Conservation (phyloP, 2,888 invertebrate species). For the Ceramica pisi region DNA sequence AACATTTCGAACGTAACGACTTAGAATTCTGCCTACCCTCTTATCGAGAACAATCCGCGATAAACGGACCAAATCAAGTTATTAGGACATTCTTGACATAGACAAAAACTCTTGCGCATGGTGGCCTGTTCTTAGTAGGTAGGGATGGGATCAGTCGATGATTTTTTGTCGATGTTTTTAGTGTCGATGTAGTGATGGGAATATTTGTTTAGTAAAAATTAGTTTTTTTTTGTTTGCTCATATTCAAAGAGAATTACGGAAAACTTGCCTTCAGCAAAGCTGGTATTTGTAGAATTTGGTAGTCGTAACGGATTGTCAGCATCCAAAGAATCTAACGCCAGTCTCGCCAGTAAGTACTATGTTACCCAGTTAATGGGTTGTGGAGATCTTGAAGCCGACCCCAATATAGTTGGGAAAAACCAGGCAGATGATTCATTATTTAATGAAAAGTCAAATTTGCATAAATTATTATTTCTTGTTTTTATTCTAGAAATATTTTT, state of each 20-base stretch:
- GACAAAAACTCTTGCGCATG: slow-evolving; percentile 77
- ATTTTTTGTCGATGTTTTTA: slow-evolving; percentile 38
- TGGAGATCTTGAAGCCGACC: too few species aligned
- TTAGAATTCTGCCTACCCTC: slow-evolving; percentile 37
- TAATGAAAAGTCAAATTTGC: not conserved
- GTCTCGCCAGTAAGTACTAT: too few species aligned
- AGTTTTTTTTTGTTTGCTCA: not conserved
- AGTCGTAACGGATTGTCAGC: too few species aligned
- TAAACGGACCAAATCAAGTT: slow-evolving; percentile 85
- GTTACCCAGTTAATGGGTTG: too few species aligned
- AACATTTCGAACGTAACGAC: slow-evolving; percentile 25
- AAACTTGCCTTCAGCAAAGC: too few species aligned
- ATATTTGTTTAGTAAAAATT: too few species aligned
- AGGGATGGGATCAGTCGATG: slow-evolving; percentile 65
- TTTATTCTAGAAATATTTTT: too few species aligned
- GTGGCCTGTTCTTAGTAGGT: slow-evolving; percentile 83
- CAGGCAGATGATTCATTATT: too few species aligned
- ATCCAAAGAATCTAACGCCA: too few species aligned
- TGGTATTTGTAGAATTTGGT: too few species aligned
- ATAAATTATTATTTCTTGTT: not conserved
- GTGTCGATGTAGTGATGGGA: slow-evolving; percentile 3
- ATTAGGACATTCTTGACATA: slow-evolving; percentile 79
- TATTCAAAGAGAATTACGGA: too few species aligned
- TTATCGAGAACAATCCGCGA: slow-evolving; percentile 60
- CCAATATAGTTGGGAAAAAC: too few species aligned